Base-by-base conservation (phyloP, 2,797 vertebrate species). In the Glossophaga mutica region DNA sequence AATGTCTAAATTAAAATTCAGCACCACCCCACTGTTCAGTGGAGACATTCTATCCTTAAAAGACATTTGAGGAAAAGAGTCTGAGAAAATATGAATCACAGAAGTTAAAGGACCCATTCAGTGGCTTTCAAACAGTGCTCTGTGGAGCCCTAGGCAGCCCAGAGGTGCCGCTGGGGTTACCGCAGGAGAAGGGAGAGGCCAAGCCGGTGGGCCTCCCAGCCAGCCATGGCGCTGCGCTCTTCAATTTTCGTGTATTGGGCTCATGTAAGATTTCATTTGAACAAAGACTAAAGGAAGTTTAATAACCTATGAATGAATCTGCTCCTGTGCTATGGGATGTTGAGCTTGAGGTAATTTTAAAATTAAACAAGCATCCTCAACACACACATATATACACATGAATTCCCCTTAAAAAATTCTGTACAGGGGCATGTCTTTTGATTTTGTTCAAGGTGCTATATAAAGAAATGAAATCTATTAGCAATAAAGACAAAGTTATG, bases 31-130 rank as follows among this genome's bases (percentile, higher is more conserved):
- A 74, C 95, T 94, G 48, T 57, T 95, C 67, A 57, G 94, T 94
- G 95, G 95, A 94, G 86, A 88, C 77, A 85, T 55, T 94, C 91
- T 96, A 96, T 96, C 96, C 96, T 97, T 94, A 97, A 96, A 95
- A 96, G 96, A 96, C 96, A 92, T 79, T 24, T 87, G 65, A 92
- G 65, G 26, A 78, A 74, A 70, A 78, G 44, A 50, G 50, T 37
- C 70, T 46, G 68, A 96, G 91, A 92, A 91, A 90, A 88, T 32
- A 87, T 48, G 57, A 96, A 70, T 87, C 39, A 59, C 50, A 48
- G n/a, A 79, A 88, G n/a, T 76, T 34, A 93, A 94, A 77, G 68
- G 46, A 39, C n/a, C 73, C 74, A 70, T 76, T 85, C 48, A 68
- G 84, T 84, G 57, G 65, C 55, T 52, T 55, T 91, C 57, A 77